phyloP scores from a whole-genome alignment of 1,140 invertebrate species.

The Caenorhabditis brenneri region DNA sequence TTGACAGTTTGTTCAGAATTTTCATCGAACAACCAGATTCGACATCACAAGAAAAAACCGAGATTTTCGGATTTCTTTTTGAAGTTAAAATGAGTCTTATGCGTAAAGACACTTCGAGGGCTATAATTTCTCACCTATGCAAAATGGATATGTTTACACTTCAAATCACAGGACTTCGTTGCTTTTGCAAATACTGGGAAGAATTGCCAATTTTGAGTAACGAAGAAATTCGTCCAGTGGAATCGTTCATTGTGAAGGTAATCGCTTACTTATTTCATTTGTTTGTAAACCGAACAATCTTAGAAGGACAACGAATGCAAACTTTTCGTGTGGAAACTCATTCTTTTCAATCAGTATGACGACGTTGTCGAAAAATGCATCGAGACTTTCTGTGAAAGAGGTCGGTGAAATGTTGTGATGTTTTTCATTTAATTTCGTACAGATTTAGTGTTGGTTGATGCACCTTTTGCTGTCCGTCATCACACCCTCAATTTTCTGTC shows the following conservation, averaged over 20 bases:
- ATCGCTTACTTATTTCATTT: too few species aligned
- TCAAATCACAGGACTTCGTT: constrained; percentile 12
- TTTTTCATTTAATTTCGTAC: constrained; percentile 31
- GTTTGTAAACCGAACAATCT: not conserved
- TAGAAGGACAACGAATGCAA: constrained; percentile 27
- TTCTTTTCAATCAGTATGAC: constrained; percentile 28
- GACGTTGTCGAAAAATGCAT: constrained; percentile 50
- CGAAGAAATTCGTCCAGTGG: not conserved
- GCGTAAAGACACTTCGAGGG: not conserved
- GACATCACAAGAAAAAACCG: not conserved
- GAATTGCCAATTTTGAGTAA: constrained; percentile 24
- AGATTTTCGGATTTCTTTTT: constrained; percentile 9
- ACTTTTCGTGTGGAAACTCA: not conserved
- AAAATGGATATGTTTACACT: constrained; percentile 31
- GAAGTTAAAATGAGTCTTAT: not conserved
- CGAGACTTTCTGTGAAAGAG: constrained; percentile 43
- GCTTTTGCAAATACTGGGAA: constrained; percentile 34
- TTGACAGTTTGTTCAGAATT: not conserved
- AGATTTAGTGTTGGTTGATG: constrained; percentile 32
- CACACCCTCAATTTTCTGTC: not conserved
- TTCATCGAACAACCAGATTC: constrained; percentile 4
- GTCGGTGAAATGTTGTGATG: constrained; percentile 33
- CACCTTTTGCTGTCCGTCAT: not conserved
- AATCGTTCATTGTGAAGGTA: constrained; percentile 4
- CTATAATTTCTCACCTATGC: not conserved